Evolutionary conservation across 1,140 invertebrate species (phyloP).

Genomic region (Streblospio benedicti): DNA sequence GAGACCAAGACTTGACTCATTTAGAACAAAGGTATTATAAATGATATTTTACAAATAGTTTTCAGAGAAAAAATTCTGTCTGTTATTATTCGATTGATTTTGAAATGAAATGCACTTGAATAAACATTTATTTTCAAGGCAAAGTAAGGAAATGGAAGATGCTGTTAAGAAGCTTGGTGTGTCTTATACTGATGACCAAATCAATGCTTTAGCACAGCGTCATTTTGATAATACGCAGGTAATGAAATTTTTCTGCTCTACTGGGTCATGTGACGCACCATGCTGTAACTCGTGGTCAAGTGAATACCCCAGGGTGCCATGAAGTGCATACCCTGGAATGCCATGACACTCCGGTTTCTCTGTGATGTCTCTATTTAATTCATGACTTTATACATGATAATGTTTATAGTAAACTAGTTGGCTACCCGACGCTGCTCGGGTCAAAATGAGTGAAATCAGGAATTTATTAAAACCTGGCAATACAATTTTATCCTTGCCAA

Average conservation of each 20-base stretch:
- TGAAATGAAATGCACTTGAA: background rate
- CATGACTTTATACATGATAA: too few species aligned
- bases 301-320: too few species aligned
- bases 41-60: background rate
- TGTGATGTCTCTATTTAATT: too few species aligned
- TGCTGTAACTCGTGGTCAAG: too few species aligned
- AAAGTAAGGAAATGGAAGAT: slow-evolving; percentile 68
- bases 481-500: too few species aligned
- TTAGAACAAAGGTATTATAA: slow-evolving; percentile 55
- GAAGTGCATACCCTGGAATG: too few species aligned
- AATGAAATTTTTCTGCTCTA: background rate
- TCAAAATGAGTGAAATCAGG: too few species aligned
- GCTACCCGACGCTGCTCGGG: too few species aligned
- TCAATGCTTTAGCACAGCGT: slow-evolving; percentile 63
- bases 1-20: slow-evolving; percentile 58
- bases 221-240: slow-evolving; percentile 68
- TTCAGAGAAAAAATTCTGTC: background rate
- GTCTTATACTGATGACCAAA: slow-evolving; percentile 63
- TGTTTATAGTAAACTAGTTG: too few species aligned
- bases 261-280: background rate
- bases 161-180: slow-evolving; percentile 58
- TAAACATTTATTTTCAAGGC: slow-evolving; percentile 47
- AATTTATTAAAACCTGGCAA: too few species aligned
- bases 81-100: background rate
- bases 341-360: too few species aligned